Conservation (phyloP, 2,888 invertebrate genomes). For the Candidula unifasciata region DNA sequence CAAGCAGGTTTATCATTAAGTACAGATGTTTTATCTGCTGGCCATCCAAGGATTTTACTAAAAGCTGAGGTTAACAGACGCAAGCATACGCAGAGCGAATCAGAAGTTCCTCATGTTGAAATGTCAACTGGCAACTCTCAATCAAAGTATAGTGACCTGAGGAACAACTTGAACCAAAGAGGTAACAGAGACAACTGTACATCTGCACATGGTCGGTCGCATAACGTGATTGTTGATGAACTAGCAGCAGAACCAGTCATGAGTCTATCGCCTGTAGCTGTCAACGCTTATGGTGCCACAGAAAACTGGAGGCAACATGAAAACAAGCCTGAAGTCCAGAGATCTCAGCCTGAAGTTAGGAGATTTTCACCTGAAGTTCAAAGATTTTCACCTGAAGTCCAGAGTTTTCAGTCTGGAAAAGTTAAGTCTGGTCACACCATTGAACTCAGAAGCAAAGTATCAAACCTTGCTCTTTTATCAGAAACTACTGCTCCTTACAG, state of each 20-base stretch:
- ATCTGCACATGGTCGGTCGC: too few species aligned
- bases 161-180: too few species aligned
- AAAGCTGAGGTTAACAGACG: not conserved
- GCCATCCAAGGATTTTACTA: not conserved
- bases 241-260: not conserved
- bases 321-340: not conserved
- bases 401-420: too few species aligned
- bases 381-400: too few species aligned
- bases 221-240: not conserved
- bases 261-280: not conserved
- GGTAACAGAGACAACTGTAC: not conserved
- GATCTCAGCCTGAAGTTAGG: not conserved
- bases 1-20: constrained; percentile 7
- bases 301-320: not conserved
- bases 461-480: not conserved
- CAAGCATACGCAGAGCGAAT: not conserved
- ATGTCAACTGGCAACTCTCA: too few species aligned
- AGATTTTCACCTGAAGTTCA: too few species aligned
- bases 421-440: not conserved
- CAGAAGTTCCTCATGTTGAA: not conserved
- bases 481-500: not conserved
- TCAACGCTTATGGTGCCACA: not conserved
- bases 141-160: not conserved
- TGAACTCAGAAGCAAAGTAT: not conserved
- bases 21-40: not conserved